phyloP scores from a whole-genome alignment of 2,797 vertebrate genomes.

The Fratercula arctica region DNA sequence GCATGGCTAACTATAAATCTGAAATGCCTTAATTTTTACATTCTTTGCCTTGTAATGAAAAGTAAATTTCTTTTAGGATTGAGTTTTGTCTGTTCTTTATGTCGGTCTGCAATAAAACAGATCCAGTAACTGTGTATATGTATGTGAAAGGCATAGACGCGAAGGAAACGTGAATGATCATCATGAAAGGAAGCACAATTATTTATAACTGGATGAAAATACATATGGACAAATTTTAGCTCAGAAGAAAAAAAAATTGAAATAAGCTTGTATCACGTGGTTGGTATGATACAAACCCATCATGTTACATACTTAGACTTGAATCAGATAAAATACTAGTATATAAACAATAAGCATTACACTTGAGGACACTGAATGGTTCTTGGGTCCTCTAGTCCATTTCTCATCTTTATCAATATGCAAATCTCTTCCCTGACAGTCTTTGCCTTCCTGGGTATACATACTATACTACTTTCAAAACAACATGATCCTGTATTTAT shows the following conservation, averaged over 20 bases:
- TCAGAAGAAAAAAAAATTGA: background rate
- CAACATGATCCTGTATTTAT: background rate
- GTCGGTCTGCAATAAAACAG: background rate
- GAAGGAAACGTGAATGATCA: background rate
- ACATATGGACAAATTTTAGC: background rate
- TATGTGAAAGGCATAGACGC: background rate
- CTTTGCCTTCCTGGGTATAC: background rate
- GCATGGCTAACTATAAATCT: background rate
- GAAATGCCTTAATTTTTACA: background rate
- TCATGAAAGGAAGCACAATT: background rate
- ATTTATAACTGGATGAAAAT: background rate
- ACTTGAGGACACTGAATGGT: background rate
- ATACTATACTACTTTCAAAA: background rate
- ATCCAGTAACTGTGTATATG: background rate
- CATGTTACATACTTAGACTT: background rate
- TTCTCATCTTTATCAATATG: background rate
- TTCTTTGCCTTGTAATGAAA: background rate
- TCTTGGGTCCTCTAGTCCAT: background rate
- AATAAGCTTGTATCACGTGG: background rate
- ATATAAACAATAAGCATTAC: background rate
- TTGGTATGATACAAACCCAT: background rate
- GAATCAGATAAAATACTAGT: background rate
- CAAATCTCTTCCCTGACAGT: background rate
- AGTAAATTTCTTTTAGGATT: background rate
- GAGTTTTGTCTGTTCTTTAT: background rate